Evolutionary conservation across 1,140 invertebrate genomes (phyloP).

Genomic region (Anoplolepis gracilipes): DNA sequence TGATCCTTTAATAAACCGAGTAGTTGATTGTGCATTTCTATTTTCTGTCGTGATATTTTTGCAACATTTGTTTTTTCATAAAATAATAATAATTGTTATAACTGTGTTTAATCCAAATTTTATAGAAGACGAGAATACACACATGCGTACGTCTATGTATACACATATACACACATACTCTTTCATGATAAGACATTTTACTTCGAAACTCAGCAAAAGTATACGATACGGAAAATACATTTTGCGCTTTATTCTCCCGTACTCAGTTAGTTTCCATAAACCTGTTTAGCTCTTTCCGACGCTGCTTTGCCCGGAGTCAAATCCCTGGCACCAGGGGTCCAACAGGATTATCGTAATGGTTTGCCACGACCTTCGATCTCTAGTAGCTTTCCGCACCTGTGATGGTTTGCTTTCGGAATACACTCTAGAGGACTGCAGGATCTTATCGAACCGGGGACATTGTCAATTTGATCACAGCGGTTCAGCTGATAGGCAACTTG

Average conservation of each 20-base stretch:
- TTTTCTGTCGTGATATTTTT: slow-evolving; percentile 14
- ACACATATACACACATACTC: neutral
- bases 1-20: slow-evolving; percentile 3
- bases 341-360: slow-evolving; percentile 80
- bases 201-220: neutral
- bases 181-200: neutral
- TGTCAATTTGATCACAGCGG: slow-evolving; percentile 6
- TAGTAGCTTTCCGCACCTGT: slow-evolving; percentile 57
- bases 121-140: neutral
- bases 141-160: no score
- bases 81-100: neutral
- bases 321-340: slow-evolving; percentile 70
- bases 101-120: neutral
- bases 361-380: slow-evolving; percentile 68
- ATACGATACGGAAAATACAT: slow-evolving; percentile 9
- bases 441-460: slow-evolving; percentile 18
- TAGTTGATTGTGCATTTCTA: neutral
- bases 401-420: slow-evolving; percentile 36
- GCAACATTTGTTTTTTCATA: neutral
- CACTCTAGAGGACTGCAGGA: slow-evolving; percentile 20
- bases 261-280: slow-evolving; percentile 52
- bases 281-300: slow-evolving; percentile 56
- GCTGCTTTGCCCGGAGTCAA: slow-evolving; percentile 63
- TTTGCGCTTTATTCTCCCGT: slow-evolving; percentile 15
- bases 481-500: neutral